A percentile compares a stretch with the other conserved stretches of the same genome.
These are phyloP conservation scores for Willisornis vidua DNA, from an alignment of 2,113 vertebrate species.

Conservation along the genomic window DNA sequence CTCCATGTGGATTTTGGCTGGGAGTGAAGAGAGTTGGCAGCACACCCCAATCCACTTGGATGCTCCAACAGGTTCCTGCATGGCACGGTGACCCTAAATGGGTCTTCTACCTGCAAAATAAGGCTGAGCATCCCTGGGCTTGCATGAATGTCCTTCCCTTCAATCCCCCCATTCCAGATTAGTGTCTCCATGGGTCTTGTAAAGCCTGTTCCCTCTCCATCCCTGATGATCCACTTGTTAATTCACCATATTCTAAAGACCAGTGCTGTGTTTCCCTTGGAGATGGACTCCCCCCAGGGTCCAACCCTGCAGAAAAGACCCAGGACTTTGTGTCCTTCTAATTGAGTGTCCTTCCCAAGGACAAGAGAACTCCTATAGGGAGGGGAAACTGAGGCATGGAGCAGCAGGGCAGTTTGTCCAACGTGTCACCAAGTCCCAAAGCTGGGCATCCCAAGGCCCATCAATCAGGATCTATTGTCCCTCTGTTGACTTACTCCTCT, in stretches of 20 bases:
- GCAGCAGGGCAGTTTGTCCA: too few relatives aligned
- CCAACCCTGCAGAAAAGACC: too few relatives aligned
- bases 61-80: accelerated
- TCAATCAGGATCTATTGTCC: background rate
- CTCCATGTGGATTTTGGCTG: accelerated
- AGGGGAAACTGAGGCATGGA: background rate
- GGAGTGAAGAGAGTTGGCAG: too few relatives aligned
- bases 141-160: background rate
- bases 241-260: accelerated
- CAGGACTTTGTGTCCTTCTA: background rate
- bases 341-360: background rate
- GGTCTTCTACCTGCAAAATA: background rate
- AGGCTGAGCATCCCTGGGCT: background rate
- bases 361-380: background rate
- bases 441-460: background rate
- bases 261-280: accelerated
- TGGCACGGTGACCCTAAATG: accelerated
- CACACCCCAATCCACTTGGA: background rate
- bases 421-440: background rate
- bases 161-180: accelerated
- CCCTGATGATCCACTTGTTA: accelerated
- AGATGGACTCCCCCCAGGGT: background rate
- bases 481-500: background rate
- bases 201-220: background rate
- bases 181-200: background rate